Percentiles rank a stretch among this genome's conserved stretches.
These are phyloP conservation scores for Merops nubicus DNA, from an alignment of 2,113 vertebrate genomes.

Conservation along the genomic window DNA sequence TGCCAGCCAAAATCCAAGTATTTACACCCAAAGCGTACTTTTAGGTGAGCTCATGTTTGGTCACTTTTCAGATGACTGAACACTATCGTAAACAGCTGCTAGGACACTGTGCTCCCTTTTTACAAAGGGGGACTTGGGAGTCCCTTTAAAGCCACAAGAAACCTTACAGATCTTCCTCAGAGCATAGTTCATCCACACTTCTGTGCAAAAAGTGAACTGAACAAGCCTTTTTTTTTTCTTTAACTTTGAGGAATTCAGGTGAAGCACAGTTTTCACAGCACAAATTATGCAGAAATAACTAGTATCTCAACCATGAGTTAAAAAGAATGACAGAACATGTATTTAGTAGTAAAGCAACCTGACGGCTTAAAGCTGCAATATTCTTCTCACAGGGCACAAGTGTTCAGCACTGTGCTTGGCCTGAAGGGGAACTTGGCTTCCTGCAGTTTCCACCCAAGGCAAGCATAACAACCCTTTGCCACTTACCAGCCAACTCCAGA, in stretches of 20 bases:
- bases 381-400: conserved; percentile 8
- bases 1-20: conserved; percentile 15
- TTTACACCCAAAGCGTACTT: not conserved
- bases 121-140: not conserved
- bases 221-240: not conserved
- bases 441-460: not conserved
- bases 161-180: not conserved
- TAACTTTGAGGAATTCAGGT: not conserved
- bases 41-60: conserved; percentile 40
- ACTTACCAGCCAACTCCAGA: not conserved
- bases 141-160: conserved; percentile 53
- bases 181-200: not conserved
- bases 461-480: not conserved
- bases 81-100: conserved; percentile 21
- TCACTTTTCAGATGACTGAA: conserved; percentile 55
- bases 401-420: not conserved
- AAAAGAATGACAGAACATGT: conserved; percentile 60
- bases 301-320: conserved; percentile 50
- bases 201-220: conserved; percentile 54
- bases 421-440: not conserved
- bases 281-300: conserved; percentile 42
- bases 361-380: conserved; percentile 62
- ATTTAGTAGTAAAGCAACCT: conserved; percentile 68
- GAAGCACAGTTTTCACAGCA: conserved; percentile 68
- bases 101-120: conserved; percentile 4